A percentile compares a stretch with the other conserved stretches of the same genome.
phyloP scores from a whole-genome alignment of 2,888 invertebrate species.

The Ichneumon xanthorius region DNA sequence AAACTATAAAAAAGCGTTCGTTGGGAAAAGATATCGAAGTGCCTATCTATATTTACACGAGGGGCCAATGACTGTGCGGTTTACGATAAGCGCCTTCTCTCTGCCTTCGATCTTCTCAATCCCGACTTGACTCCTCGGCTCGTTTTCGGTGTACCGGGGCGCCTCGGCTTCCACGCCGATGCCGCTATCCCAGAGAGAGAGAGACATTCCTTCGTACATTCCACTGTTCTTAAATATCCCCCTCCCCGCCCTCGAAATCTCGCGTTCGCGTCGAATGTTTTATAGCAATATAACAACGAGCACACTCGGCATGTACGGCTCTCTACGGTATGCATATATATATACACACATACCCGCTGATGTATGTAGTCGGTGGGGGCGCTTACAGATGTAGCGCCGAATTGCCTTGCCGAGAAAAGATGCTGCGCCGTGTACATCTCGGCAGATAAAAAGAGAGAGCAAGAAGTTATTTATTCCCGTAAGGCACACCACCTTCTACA shows the following conservation, averaged over 20 bases:
- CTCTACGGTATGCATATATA: slow-evolving; percentile 6
- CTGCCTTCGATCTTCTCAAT: slow-evolving; percentile 54
- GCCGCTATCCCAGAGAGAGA: slow-evolving; percentile 44
- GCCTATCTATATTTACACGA: neutral
- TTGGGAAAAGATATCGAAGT: slow-evolving; percentile 2
- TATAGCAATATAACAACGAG: slow-evolving; percentile 62
- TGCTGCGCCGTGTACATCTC: slow-evolving; percentile 52
- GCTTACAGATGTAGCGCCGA: slow-evolving; percentile 56
- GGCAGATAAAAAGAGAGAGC: slow-evolving; percentile 12
- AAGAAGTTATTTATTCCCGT: slow-evolving; percentile 64
- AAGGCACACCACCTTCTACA: slow-evolving; percentile 48
- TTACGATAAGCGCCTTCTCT: slow-evolving; percentile 49
- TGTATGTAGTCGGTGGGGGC: slow-evolving; percentile 28
- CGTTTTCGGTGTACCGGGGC: slow-evolving; percentile 54
- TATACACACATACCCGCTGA: slow-evolving; percentile 8
- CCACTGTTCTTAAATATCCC: slow-evolving; percentile 63
- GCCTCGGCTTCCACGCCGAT: slow-evolving; percentile 42
- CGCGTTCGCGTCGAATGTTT: slow-evolving; percentile 63
- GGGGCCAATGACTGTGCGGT: slow-evolving; percentile 5
- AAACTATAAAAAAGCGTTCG: neutral
- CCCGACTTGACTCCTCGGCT: slow-evolving; percentile 31
- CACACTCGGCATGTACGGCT: slow-evolving; percentile 17
- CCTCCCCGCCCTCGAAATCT: slow-evolving; percentile 50
- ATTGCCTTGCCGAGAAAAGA: slow-evolving; percentile 52
- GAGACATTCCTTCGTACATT: slow-evolving; percentile 61